Conservation (phyloP, 2,113 vertebrate species). For the Oxyura jamaicensis region DNA sequence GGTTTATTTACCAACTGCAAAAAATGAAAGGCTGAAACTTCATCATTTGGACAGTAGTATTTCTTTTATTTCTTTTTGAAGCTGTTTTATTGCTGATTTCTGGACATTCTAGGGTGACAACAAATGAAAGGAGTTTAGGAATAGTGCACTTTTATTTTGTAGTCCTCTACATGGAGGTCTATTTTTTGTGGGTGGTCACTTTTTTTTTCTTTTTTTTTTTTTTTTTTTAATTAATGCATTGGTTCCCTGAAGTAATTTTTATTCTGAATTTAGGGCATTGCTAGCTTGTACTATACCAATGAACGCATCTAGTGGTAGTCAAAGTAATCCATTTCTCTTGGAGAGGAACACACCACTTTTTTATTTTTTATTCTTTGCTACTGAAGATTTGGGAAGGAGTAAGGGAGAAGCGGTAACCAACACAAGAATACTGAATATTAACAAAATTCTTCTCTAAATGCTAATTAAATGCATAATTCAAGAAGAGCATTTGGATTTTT, state of each 20-base stretch:
- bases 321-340: background rate
- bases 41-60: background rate
- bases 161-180: no score
- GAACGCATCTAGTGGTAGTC: background rate
- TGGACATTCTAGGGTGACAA: background rate
- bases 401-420: background rate
- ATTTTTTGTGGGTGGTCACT: no score
- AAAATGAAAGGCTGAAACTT: background rate
- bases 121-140: background rate
- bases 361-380: background rate
- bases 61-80: background rate
- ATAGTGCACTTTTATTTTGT: background rate
- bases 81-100: background rate
- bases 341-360: background rate
- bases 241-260: background rate
- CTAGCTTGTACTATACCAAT: background rate
- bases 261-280: background rate
- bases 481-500: background rate
- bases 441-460: background rate
- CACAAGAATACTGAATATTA: background rate
- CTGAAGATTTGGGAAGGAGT: background rate
- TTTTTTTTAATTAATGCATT: background rate
- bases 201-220: background rate
- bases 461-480: background rate
- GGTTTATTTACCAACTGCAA: background rate